Percentiles rank a stretch among this genome's conserved stretches.
phyloP scores from a whole-genome alignment of 2,888 invertebrate genomes.

The Clistopyga incitator region DNA sequence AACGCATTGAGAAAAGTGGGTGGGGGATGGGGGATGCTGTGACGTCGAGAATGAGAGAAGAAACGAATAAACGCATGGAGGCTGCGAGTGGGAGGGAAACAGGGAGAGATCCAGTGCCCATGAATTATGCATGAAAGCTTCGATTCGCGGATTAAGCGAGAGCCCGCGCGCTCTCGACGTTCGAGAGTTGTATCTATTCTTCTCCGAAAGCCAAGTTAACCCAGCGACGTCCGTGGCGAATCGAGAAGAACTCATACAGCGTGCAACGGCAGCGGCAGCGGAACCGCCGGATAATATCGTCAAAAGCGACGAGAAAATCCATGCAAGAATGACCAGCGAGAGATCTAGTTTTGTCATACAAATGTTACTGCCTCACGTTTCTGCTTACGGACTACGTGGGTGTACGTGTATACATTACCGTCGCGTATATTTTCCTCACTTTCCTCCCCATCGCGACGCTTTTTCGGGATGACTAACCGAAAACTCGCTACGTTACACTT shows the following conservation, averaged over 20 bases:
- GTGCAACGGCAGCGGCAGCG: conserved; percentile 39
- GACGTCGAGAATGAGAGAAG: conserved; percentile 68
- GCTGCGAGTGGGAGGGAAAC: conserved; percentile 35
- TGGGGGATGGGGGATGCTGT: conserved; percentile 63
- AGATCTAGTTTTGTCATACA: conserved; percentile 73
- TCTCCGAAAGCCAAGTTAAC: conserved; percentile 61
- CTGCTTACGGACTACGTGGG: conserved; percentile 17
- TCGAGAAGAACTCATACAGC: conserved; percentile 72
- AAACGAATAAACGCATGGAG: conserved; percentile 56
- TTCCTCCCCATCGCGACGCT: conserved; percentile 43
- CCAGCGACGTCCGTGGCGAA: conserved; percentile 73
- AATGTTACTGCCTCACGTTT: conserved; percentile 45
- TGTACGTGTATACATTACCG: not conserved
- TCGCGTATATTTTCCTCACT: conserved; percentile 17
- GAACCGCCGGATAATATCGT: conserved; percentile 73
- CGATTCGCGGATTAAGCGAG: conserved; percentile 83
- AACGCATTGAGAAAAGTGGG: conserved; percentile 49
- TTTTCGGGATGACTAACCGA: conserved; percentile 57
- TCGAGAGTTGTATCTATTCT: conserved; percentile 65
- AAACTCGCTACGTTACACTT: conserved; percentile 43
- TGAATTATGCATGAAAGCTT: conserved; percentile 84
- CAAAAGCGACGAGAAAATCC: conserved; percentile 74
- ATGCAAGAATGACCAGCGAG: conserved; percentile 73
- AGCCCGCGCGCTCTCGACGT: conserved; percentile 57
- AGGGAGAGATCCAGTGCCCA: conserved; percentile 70